These are phyloP conservation scores for Salpingus planirostris DNA, from an alignment of 2,888 invertebrate genomes.

Conservation along the genomic window DNA sequence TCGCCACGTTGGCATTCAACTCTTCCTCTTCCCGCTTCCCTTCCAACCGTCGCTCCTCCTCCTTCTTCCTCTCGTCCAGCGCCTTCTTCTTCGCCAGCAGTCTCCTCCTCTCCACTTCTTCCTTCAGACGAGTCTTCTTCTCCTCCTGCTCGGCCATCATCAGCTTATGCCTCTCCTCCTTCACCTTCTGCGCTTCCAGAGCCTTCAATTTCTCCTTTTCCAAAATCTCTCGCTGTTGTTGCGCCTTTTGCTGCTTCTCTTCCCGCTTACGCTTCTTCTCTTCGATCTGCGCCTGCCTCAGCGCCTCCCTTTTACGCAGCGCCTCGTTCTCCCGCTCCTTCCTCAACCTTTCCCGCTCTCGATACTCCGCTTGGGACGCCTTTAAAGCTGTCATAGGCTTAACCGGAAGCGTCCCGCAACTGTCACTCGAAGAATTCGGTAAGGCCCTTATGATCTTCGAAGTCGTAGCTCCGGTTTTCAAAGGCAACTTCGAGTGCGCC, in stretches of 20 bases:
- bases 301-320: conserved; percentile 50
- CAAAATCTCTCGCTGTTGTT: conserved; percentile 42
- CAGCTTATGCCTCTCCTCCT: conserved; percentile 34
- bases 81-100: conserved; percentile 43
- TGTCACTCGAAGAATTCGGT: conserved; percentile 4
- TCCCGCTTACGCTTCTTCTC: conserved; percentile 43
- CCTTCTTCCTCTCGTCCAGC: conserved; percentile 32
- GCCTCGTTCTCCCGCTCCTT: conserved; percentile 24
- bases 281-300: conserved; percentile 50
- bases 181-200: conserved; percentile 43
- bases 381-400: conserved; percentile 27
- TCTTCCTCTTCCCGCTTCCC: conserved; percentile 33
- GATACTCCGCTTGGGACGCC: conserved; percentile 27
- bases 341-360: conserved; percentile 23
- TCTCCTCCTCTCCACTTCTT: conserved; percentile 41
- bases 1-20: conserved; percentile 19
- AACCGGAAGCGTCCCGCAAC: conserved; percentile 7
- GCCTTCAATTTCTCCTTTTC: conserved; percentile 43
- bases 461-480: conserved; percentile 17
- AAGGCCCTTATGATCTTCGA: neutral
- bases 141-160: conserved; percentile 35
- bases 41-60: conserved; percentile 28
- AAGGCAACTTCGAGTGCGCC: conserved; percentile 17
- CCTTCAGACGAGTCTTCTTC: conserved; percentile 39
- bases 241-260: conserved; percentile 41